Conservation (phyloP, 2,888 invertebrate species). For the Plagodis dolabraria region DNA sequence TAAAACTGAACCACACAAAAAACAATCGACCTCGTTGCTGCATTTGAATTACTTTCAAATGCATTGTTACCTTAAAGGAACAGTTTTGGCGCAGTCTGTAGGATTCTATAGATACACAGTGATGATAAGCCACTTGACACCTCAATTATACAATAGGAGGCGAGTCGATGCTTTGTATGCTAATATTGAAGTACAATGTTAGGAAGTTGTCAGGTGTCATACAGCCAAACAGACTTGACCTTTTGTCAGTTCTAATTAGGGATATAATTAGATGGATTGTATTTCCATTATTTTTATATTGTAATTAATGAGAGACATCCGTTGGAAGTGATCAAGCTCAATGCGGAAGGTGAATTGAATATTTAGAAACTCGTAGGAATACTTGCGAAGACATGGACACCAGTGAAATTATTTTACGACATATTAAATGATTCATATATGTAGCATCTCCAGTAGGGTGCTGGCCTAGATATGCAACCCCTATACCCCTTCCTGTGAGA, state of each 20-base stretch:
- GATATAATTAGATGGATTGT: constrained; percentile 9
- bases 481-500: too few species aligned
- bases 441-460: too few species aligned
- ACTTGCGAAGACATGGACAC: too few species aligned
- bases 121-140: constrained; percentile 53
- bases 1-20: constrained; percentile 24
- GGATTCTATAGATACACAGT: constrained; percentile 21
- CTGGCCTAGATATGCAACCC: too few species aligned
- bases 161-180: constrained; percentile 58
- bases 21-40: constrained; percentile 25
- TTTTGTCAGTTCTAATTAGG: constrained; percentile 23
- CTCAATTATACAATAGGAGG: constrained; percentile 51
- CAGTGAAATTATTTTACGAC: too few species aligned
- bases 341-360: too few species aligned
- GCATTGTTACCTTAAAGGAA: constrained; percentile 34
- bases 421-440: too few species aligned
- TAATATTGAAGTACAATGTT: constrained; percentile 47
- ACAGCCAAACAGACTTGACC: constrained; percentile 24
- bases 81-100: constrained; percentile 33
- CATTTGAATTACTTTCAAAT: constrained; percentile 26
- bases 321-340: too few species aligned
- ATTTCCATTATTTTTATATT: constrained; percentile 6
- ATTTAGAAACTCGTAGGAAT: too few species aligned
- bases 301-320: not conserved
- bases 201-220: constrained; percentile 39